Evolutionary conservation across 2,888 invertebrate genomes (phyloP).

Genomic region (Napeogenes inachia): DNA sequence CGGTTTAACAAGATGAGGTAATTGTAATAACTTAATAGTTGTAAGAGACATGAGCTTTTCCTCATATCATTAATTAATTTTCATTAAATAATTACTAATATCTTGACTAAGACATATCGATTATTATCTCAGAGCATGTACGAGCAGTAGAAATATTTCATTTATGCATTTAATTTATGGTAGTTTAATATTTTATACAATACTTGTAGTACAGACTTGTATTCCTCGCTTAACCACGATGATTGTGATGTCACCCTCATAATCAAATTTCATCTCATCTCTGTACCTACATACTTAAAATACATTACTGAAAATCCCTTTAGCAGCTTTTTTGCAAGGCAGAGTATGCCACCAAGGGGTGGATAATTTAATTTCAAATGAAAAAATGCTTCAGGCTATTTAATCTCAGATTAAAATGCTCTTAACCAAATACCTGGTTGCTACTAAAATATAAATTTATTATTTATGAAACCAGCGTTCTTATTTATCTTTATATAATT

Average conservation of each 20-base stretch:
- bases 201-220: background rate
- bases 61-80: too few species aligned
- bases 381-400: background rate
- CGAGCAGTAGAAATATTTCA: too few species aligned
- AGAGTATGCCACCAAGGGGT: slow-evolving; percentile 2
- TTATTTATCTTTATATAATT: too few species aligned
- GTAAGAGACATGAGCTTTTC: too few species aligned
- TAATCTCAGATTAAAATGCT: slow-evolving; percentile 2
- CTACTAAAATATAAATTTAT: background rate
- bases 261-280: slow-evolving; percentile 3
- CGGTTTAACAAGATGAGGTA: background rate
- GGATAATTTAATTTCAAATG: slow-evolving; percentile 3
- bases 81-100: too few species aligned
- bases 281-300: slow-evolving; percentile 5
- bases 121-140: too few species aligned
- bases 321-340: background rate
- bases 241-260: background rate
- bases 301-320: background rate
- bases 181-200: too few species aligned
- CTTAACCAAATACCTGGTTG: background rate
- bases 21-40: too few species aligned
- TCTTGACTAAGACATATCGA: too few species aligned
- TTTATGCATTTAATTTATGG: too few species aligned
- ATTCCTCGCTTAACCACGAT: background rate
- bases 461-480: too few species aligned